phyloP scores from a whole-genome alignment of 2,113 vertebrate species.

The Mixornis gularis region DNA sequence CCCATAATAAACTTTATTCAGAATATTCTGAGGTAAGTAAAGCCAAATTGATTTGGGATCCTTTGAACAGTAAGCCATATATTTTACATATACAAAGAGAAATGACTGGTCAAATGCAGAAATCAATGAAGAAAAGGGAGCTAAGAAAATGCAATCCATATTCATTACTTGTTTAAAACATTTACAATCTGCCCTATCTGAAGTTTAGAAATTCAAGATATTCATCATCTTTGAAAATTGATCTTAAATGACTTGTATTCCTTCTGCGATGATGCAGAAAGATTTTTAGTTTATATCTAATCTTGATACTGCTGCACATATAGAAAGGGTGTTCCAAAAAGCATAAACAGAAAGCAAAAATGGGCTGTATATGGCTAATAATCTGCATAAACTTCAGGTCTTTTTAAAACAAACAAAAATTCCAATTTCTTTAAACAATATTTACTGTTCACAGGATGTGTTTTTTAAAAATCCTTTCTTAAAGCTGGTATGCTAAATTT shows the following conservation, averaged over 20 bases:
- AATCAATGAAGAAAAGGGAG: constrained; percentile 28
- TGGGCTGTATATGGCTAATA: neutral
- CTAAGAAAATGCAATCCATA: constrained; percentile 37
- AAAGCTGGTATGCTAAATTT: neutral
- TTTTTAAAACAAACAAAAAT: neutral
- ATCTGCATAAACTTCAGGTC: neutral
- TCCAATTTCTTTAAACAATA: neutral
- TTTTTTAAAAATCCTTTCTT: neutral
- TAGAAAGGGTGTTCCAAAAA: neutral
- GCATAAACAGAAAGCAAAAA: neutral
- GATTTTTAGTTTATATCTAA: neutral
- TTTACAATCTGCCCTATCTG: neutral
- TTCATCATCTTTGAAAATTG: neutral
- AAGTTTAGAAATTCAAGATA: neutral
- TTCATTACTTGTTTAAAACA: constrained; percentile 21
- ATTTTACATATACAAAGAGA: constrained; percentile 14
- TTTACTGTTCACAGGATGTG: neutral
- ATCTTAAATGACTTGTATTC: neutral
- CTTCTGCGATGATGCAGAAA: neutral
- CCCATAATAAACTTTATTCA: neutral
- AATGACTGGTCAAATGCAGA: neutral
- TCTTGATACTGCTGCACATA: neutral
- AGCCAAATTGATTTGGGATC: neutral
- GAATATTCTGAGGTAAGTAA: constrained; percentile 16
- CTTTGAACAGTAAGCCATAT: neutral